A percentile compares a stretch with the other conserved stretches of the same genome.
Conservation (phyloP, 2,888 invertebrate species). For the Hyles lineata region DNA sequence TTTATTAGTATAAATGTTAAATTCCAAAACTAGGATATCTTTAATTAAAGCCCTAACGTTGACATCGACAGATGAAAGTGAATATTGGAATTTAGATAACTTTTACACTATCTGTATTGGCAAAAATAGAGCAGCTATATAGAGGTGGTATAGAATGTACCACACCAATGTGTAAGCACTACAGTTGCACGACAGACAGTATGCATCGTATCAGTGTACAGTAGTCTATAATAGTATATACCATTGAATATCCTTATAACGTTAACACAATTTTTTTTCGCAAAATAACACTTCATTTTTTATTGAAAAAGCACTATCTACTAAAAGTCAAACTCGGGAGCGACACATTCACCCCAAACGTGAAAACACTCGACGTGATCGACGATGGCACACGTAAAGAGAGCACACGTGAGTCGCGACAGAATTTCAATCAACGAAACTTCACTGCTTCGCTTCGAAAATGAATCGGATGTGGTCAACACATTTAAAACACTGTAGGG, state of each 20-base stretch:
- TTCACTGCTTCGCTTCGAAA: not conserved
- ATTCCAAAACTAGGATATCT: no score
- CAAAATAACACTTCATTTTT: slow-evolving; percentile 34
- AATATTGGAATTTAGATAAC: no score
- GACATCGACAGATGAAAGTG: no score
- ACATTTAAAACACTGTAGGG: not conserved
- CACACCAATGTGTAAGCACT: not conserved
- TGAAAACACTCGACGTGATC: not conserved
- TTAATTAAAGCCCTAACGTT: no score
- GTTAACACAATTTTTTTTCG: not conserved
- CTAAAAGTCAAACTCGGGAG: not conserved
- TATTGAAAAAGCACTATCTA: slow-evolving; percentile 12
- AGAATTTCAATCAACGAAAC: not conserved
- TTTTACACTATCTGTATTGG: not conserved
- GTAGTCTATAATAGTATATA: slow-evolving; percentile 15
- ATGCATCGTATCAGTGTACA: not conserved
- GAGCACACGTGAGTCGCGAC: not conserved
- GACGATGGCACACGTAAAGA: not conserved
- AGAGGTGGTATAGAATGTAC: not conserved
- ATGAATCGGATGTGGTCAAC: not conserved
- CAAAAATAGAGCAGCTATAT: not conserved
- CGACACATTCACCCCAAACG: not conserved
- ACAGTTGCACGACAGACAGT: not conserved
- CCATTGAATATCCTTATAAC: not conserved
- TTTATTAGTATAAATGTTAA: no score